These are phyloP conservation scores for Oreortyx pictus DNA, from an alignment of 2,797 vertebrate species.

Conservation along the genomic window DNA sequence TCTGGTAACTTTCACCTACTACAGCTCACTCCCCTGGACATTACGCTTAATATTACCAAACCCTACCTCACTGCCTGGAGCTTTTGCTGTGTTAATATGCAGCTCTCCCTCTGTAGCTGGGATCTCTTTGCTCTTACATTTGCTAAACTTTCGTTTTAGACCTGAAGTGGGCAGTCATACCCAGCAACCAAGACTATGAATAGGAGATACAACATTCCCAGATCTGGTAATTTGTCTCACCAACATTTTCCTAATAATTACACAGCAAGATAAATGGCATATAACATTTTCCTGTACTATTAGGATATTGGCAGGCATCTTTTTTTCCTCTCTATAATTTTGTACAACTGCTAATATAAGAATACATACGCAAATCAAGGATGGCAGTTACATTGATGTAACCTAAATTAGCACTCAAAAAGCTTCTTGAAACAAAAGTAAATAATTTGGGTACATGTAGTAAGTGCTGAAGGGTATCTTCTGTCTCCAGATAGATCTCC, in stretches of 20 bases:
- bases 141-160: neutral
- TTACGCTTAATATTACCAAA: neutral
- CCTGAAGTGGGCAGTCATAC: neutral
- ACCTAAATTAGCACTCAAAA: neutral
- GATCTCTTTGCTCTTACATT: neutral
- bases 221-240: neutral
- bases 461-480: neutral
- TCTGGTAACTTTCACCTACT: neutral
- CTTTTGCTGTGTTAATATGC: neutral
- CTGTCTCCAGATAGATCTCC: neutral
- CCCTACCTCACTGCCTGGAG: neutral
- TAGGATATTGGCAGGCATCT: neutral
- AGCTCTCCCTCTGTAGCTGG: neutral
- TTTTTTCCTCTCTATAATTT: neutral
- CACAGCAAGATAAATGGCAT: neutral
- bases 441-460: neutral
- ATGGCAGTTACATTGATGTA: neutral
- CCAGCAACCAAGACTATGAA: neutral
- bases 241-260: neutral
- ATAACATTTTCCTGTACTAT: neutral
- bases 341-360: neutral
- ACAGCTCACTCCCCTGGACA: neutral
- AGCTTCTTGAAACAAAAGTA: neutral
- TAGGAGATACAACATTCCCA: neutral
- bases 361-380: neutral